These are phyloP conservation scores for Acrocephalus kingi DNA, from an alignment of 2,113 vertebrate species.

Conservation along the genomic window DNA sequence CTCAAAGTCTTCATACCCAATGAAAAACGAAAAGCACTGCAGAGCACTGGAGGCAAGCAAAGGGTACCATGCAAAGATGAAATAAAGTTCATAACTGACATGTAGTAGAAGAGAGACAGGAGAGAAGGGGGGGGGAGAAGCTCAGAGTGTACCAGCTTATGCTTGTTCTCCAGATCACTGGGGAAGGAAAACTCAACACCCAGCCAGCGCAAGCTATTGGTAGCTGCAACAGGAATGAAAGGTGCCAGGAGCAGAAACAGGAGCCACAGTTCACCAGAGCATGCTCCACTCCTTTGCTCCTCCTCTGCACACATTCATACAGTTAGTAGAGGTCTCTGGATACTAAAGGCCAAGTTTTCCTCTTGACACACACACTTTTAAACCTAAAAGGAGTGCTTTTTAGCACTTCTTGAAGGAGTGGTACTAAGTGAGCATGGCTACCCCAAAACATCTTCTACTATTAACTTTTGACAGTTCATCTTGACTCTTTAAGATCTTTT, in stretches of 20 bases:
- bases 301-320: neutral
- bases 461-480: neutral
- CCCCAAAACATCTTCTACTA: neutral
- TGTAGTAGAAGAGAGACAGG: neutral
- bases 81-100: neutral
- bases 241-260: neutral
- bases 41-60: neutral
- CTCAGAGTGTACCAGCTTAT: neutral
- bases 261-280: neutral
- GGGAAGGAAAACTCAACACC: neutral
- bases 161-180: neutral
- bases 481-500: neutral
- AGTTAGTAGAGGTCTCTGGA: neutral
- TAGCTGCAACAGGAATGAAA: neutral
- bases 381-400: neutral
- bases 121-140: neutral
- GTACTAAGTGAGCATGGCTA: neutral
- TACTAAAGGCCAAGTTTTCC: neutral
- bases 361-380: neutral
- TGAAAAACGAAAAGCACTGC: neutral
- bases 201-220: neutral
- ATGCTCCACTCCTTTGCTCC: neutral
- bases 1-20: neutral
- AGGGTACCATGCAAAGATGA: neutral
- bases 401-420: neutral